A percentile compares a stretch with the other conserved stretches of the same genome.
phyloP scores from a whole-genome alignment of 2,113 vertebrate genomes.

The Mustela lutreola region DNA sequence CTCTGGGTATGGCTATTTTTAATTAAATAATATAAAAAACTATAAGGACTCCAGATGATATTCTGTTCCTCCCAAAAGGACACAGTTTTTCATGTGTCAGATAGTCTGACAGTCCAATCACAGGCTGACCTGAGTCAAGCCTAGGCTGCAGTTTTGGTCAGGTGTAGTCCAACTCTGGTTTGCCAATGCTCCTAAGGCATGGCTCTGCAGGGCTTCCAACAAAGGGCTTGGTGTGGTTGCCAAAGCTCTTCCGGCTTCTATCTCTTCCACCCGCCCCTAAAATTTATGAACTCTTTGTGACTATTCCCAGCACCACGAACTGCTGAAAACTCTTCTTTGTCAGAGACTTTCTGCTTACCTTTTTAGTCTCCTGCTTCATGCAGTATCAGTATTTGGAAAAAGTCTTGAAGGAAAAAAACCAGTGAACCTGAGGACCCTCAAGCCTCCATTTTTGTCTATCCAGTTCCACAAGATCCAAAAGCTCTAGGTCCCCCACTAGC shows the following conservation, averaged over 20 bases:
- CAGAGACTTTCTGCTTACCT: conserved; percentile 14
- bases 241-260: not conserved
- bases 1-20: not conserved
- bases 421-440: not conserved
- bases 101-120: not conserved
- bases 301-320: not conserved
- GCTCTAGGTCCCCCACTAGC: not conserved
- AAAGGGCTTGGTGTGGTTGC: not conserved
- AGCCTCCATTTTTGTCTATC: conserved; percentile 10
- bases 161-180: not conserved
- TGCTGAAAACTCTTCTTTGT: not conserved
- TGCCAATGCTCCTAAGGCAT: not conserved
- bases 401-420: not conserved
- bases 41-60: not conserved
- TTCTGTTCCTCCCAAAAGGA: not conserved
- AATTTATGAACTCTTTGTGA: not conserved
- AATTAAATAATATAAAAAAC: conserved; percentile 7
- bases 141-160: not conserved
- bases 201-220: not conserved
- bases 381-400: not conserved
- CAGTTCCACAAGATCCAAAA: not conserved
- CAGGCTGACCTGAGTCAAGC: not conserved
- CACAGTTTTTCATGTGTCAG: not conserved
- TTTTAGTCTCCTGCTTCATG: conserved; percentile 5
- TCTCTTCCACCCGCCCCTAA: not conserved